phyloP scores from a whole-genome alignment of 2,888 invertebrate genomes.

The Meta bourneti region DNA sequence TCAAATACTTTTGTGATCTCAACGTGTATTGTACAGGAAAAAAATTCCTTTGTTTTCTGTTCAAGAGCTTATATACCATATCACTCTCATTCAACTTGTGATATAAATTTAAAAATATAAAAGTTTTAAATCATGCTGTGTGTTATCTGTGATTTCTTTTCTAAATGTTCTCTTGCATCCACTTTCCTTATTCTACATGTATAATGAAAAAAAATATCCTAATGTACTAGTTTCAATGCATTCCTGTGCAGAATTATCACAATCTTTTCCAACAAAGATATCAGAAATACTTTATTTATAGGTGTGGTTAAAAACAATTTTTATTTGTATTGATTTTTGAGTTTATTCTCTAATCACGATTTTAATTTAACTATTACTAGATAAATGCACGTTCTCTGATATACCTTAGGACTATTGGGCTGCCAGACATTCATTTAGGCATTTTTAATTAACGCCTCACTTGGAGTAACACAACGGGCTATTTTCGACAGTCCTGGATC shows the following conservation, averaged over 20 bases:
- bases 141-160: conserved; percentile 4
- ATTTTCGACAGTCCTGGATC: no score
- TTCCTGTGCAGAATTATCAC: no score
- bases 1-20: neutral
- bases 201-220: no score
- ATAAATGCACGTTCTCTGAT: no score
- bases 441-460: no score
- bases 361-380: neutral
- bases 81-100: neutral
- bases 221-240: no score
- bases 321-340: neutral
- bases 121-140: neutral
- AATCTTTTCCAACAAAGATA: neutral
- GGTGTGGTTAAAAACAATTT: neutral
- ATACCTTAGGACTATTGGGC: no score
- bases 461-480: no score
- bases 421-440: no score
- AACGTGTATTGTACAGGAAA: conserved; percentile 2
- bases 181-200: neutral
- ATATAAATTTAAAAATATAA: conserved; percentile 41
- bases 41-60: conserved; percentile 13
- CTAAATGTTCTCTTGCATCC: neutral
- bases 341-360: neutral
- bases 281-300: neutral
- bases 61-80: conserved; percentile 43